These are phyloP conservation scores for Neolamprologus modestus DNA, from an alignment of 2,113 vertebrate genomes.

Conservation along the genomic window DNA sequence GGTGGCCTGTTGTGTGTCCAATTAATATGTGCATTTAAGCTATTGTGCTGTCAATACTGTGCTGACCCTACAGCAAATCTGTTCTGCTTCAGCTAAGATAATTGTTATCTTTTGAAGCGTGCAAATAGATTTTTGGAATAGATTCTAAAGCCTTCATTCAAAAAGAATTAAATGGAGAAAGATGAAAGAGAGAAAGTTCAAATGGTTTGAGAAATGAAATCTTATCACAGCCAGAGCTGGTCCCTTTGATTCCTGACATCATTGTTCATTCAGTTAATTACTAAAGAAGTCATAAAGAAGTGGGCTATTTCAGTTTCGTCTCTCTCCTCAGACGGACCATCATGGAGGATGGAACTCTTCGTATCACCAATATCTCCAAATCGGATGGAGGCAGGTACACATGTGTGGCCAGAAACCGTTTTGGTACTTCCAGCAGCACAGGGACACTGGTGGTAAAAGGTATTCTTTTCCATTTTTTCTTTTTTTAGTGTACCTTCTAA, in stretches of 20 bases:
- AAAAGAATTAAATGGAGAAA: not conserved
- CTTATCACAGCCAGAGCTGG: not conserved
- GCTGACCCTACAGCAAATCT: conserved; percentile 36
- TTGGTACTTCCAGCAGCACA: conserved; percentile 74
- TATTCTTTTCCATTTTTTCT: conserved; percentile 44
- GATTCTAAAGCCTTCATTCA: conserved; percentile 13
- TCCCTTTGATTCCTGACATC: not conserved
- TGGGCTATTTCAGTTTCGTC: not conserved
- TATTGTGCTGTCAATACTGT: conserved; percentile 24
- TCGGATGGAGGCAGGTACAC: conserved; percentile 76
- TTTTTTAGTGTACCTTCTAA: not conserved
- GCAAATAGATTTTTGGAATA: conserved; percentile 28
- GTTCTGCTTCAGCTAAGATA: conserved; percentile 49
- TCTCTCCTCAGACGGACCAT: conserved; percentile 53
- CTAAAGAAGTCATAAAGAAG: not conserved
- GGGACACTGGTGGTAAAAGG: conserved; percentile 82
- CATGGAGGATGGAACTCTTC: conserved; percentile 76
- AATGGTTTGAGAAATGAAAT: not conserved
- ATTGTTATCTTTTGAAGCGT: conserved; percentile 44
- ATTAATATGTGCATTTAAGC: conserved; percentile 48
- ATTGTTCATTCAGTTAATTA: not conserved
- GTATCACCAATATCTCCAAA: conserved; percentile 76
- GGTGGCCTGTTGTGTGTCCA: conserved; percentile 20
- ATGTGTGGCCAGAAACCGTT: conserved; percentile 79
- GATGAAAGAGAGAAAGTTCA: not conserved